phyloP scores from a whole-genome alignment of 2,113 vertebrate species.

The Saccopteryx leptura region DNA sequence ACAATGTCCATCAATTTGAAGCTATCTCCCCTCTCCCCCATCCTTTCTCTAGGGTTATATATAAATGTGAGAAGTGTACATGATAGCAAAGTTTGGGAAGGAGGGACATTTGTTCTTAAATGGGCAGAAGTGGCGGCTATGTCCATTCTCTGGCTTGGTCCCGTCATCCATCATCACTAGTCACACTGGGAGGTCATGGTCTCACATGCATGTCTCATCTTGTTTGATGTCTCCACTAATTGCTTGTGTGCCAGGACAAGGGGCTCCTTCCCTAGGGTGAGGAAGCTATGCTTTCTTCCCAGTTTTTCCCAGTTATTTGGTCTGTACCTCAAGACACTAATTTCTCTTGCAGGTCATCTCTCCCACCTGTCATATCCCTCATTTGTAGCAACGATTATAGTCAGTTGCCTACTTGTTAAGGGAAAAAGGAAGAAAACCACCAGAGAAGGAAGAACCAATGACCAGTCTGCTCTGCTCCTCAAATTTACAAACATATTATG shows the following conservation, averaged over 20 bases:
- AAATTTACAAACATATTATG: neutral
- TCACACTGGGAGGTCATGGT: neutral
- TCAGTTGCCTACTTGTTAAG: neutral
- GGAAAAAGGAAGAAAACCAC: neutral
- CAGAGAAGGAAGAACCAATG: neutral
- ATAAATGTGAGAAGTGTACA: neutral
- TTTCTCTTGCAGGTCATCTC: neutral
- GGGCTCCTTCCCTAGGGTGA: neutral
- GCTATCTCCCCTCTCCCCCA: fast-evolving
- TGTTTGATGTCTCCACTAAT: neutral
- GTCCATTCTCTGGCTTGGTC: neutral
- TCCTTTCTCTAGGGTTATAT: neutral
- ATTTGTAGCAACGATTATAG: neutral
- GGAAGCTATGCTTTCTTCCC: neutral
- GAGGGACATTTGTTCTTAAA: neutral
- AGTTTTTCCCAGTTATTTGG: neutral
- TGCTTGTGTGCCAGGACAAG: no score
- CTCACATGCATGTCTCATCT: neutral
- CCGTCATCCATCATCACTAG: neutral
- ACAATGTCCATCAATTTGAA: neutral
- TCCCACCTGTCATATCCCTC: neutral
- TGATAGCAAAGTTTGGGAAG: neutral
- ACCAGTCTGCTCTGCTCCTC: neutral
- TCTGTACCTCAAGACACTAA: neutral
- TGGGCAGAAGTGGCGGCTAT: neutral